phyloP scores from a whole-genome alignment of 53 echinoderm and acorn worm genomes.

The Hippasteria phrygiana region DNA sequence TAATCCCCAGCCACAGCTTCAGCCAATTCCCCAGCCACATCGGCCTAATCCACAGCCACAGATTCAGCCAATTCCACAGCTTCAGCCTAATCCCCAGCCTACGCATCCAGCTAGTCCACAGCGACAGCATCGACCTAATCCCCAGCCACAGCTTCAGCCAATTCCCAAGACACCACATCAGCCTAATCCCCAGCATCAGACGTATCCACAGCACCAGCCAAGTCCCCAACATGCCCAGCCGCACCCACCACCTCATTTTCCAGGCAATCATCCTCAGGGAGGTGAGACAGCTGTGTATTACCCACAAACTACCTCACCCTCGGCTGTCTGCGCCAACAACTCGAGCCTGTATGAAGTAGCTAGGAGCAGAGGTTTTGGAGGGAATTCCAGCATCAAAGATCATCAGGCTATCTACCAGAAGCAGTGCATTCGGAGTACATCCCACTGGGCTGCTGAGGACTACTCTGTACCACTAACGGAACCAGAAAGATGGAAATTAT shows the following conservation, averaged over 20 bases:
- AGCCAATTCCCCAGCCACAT: conserved; percentile 6
- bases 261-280: background rate
- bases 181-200: too few species aligned
- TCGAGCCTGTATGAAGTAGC: background rate
- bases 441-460: background rate
- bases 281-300: conserved; percentile 4
- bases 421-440: background rate
- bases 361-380: conserved; percentile 29
- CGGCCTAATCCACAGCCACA: background rate
- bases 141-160: too few species aligned
- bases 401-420: conserved; percentile 25
- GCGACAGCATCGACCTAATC: too few species aligned
- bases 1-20: background rate
- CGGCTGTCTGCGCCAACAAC: background rate
- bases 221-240: background rate
- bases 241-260: background rate
- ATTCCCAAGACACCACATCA: too few species aligned
- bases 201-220: background rate
- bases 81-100: too few species aligned
- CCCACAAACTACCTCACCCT: conserved; percentile 24
- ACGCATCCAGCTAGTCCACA: too few species aligned
- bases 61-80: too few species aligned
- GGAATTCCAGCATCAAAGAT: conserved; percentile 19
- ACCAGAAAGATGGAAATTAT: conserved; percentile 2
- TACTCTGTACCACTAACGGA: conserved; percentile 22